These are phyloP conservation scores for Macropus fuliginosus DNA, from an alignment of 2,797 vertebrate species.

Conservation along the genomic window DNA sequence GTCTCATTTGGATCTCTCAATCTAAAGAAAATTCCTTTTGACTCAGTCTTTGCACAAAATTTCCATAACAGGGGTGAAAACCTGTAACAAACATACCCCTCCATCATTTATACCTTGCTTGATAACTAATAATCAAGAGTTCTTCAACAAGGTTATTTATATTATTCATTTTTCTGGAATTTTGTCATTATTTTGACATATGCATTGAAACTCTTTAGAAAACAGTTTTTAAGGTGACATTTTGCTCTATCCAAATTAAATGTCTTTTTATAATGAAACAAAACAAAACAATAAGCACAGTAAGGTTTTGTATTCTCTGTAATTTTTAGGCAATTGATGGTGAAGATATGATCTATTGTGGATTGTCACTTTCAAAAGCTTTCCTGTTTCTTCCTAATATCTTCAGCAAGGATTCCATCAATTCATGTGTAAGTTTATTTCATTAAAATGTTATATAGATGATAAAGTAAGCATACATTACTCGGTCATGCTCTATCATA, in stretches of 20 bases:
- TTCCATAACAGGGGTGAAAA: no score
- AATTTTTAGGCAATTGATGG: not conserved
- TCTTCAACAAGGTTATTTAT: not conserved
- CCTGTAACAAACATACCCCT: no score
- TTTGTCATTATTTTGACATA: not conserved
- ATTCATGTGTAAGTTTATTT: not conserved
- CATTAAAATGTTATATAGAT: not conserved
- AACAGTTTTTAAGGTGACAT: not conserved
- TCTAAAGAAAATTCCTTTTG: no score
- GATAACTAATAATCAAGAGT: no score
- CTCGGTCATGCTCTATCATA: not conserved
- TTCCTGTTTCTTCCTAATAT: not conserved
- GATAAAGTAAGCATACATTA: not conserved
- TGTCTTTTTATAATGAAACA: not conserved
- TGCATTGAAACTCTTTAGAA: not conserved
- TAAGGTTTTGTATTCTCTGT: not conserved
- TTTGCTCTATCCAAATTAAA: not conserved
- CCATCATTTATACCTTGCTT: no score
- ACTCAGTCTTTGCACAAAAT: no score
- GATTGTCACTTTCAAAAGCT: not conserved
- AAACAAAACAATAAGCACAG: not conserved
- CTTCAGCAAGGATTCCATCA: not conserved
- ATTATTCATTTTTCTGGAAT: not conserved
- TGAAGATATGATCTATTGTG: not conserved
- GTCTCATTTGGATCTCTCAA: no score